phyloP scores from a whole-genome alignment of 2,888 invertebrate species.

The Notocelia uddmanniana region DNA sequence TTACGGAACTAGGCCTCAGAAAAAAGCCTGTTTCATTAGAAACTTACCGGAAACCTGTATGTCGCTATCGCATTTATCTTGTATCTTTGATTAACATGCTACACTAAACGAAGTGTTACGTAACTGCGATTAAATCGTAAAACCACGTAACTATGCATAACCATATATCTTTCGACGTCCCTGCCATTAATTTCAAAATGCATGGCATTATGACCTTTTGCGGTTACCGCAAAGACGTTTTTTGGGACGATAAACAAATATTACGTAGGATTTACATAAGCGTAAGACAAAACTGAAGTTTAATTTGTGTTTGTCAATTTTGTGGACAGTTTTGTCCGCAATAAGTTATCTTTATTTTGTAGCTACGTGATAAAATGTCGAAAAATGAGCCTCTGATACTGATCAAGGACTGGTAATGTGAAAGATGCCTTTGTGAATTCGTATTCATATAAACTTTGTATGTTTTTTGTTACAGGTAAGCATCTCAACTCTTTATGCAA shows the following conservation, averaged over 20 bases:
- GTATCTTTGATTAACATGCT: conserved; percentile 13
- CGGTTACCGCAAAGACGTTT: conserved; percentile 18
- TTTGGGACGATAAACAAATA: conserved; percentile 25
- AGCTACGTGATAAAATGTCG: conserved; percentile 7
- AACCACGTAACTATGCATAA: conserved; percentile 19
- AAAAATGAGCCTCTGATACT: not conserved
- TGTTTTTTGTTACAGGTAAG: conserved; percentile 29
- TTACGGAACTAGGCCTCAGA: not conserved
- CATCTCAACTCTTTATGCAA: not conserved
- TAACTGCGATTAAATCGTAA: conserved; percentile 34
- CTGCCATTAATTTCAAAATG: conserved; percentile 26
- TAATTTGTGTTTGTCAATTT: conserved; percentile 33
- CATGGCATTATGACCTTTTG: conserved; percentile 28
- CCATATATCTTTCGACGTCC: conserved; percentile 16
- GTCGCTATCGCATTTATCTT: conserved; percentile 3
- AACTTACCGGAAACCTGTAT: conserved; percentile 15
- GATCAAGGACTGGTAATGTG: conserved; percentile 3
- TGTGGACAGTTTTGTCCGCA: conserved; percentile 17
- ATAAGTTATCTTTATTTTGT: conserved; percentile 32
- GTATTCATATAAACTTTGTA: not conserved
- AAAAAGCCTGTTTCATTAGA: conserved; percentile 19
- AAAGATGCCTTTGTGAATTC: not conserved
- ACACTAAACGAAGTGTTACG: conserved; percentile 19
- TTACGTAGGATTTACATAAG: conserved; percentile 26
- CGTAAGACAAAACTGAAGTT: conserved; percentile 6